phyloP scores from a whole-genome alignment of 2,888 invertebrate genomes.

The Eristalis pertinax region DNA sequence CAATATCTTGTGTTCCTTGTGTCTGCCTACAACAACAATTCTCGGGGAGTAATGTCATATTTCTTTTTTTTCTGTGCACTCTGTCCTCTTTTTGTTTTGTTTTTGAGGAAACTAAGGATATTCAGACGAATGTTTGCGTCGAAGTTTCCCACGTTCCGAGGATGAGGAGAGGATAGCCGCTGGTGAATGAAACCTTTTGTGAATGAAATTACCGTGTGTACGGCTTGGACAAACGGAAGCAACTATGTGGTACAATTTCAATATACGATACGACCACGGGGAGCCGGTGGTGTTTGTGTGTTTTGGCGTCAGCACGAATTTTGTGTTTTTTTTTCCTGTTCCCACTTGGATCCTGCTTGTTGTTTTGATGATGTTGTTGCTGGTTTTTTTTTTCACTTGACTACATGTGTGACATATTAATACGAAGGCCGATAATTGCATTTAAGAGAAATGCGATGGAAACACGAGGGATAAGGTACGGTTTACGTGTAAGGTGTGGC shows the following conservation, averaged over 20 bases:
- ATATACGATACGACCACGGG: conserved; percentile 28
- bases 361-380: conserved; percentile 4
- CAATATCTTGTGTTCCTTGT: conserved; percentile 41
- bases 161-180: no score
- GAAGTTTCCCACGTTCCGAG: conserved; percentile 62
- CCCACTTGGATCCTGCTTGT: not conserved
- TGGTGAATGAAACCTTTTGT: conserved; percentile 38
- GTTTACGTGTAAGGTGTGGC: conserved; percentile 39
- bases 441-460: conserved; percentile 15
- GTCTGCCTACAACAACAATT: conserved; percentile 18
- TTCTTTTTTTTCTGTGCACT: not conserved
- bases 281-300: conserved; percentile 8
- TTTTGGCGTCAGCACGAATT: not conserved
- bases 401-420: conserved; percentile 52
- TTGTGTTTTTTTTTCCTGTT: conserved; percentile 6
- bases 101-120: conserved; percentile 58
- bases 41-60: not conserved
- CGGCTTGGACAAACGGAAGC: conserved; percentile 41
- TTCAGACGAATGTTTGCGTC: conserved; percentile 48
- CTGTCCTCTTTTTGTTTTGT: not conserved
- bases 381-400: not conserved
- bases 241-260: conserved; percentile 63
- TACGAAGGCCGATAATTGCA: conserved; percentile 37
- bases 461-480: conserved; percentile 8
- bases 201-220: conserved; percentile 19